A percentile compares a stretch with the other conserved stretches of the same genome.
phyloP scores from a whole-genome alignment of 2,113 vertebrate genomes.

The Hippocampus zosterae region DNA sequence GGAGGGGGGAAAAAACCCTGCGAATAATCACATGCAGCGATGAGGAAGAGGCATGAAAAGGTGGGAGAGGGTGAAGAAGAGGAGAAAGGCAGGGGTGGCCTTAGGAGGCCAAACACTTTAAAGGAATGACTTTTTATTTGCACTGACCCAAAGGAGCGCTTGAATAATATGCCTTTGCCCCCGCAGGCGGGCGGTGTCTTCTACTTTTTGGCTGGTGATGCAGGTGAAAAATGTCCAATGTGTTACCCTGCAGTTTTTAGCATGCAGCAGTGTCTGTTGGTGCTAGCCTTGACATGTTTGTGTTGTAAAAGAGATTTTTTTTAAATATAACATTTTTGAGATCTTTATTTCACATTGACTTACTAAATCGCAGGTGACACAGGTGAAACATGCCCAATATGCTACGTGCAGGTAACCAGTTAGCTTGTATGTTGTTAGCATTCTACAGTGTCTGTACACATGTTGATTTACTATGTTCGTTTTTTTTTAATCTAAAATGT shows the following conservation, averaged over 20 bases:
- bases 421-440: no score
- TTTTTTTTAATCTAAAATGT: not conserved
- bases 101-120: conserved; percentile 48
- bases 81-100: conserved; percentile 21
- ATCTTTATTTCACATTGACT: not conserved
- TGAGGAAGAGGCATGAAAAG: conserved; percentile 38
- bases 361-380: not conserved
- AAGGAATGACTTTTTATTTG: not conserved
- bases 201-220: not conserved
- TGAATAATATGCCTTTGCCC: not conserved
- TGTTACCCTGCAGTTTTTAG: not conserved
- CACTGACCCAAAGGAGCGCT: not conserved
- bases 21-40: conserved; percentile 48
- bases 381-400: not conserved
- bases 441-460: no score
- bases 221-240: not conserved
- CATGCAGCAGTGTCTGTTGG: not conserved
- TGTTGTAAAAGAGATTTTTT: not conserved
- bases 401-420: no score
- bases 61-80: conserved; percentile 38
- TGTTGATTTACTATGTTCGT: no score
- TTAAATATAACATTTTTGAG: not conserved
- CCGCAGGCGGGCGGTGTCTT: not conserved
- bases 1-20: conserved; percentile 41
- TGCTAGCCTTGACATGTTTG: not conserved